Evolutionary conservation across 2,113 vertebrate genomes (phyloP).

Genomic region (Callipepla californica): DNA sequence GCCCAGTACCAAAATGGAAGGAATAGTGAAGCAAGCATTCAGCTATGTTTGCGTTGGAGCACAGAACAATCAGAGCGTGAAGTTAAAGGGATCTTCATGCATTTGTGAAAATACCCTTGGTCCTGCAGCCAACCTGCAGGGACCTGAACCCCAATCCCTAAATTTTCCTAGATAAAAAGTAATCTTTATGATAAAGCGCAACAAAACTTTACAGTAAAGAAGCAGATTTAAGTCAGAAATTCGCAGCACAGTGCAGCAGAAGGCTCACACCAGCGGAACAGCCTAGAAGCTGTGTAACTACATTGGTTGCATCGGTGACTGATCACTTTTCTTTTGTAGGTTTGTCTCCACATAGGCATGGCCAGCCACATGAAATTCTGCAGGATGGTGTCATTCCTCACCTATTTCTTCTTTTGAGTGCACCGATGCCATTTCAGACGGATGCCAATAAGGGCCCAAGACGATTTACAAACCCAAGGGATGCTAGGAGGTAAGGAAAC

Average conservation of each 20-base stretch:
- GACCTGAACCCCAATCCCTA: background rate
- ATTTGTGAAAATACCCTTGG: background rate
- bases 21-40: background rate
- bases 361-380: background rate
- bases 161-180: background rate
- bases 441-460: background rate
- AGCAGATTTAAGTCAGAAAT: background rate
- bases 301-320: background rate
- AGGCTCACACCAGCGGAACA: background rate
- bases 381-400: background rate
- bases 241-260: background rate
- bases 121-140: background rate
- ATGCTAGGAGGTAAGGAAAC: background rate
- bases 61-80: background rate
- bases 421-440: background rate
- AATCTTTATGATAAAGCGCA: background rate
- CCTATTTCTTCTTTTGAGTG: background rate
- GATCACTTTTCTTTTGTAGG: background rate
- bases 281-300: background rate
- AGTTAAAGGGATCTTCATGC: background rate
- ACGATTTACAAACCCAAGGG: background rate
- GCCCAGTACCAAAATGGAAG: slow-evolving; percentile 86
- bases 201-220: background rate
- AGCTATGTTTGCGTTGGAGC: background rate
- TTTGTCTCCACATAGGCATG: background rate